Evolutionary conservation across 2,113 vertebrate species (phyloP).

Genomic region (Epinephelus cyanopodus): DNA sequence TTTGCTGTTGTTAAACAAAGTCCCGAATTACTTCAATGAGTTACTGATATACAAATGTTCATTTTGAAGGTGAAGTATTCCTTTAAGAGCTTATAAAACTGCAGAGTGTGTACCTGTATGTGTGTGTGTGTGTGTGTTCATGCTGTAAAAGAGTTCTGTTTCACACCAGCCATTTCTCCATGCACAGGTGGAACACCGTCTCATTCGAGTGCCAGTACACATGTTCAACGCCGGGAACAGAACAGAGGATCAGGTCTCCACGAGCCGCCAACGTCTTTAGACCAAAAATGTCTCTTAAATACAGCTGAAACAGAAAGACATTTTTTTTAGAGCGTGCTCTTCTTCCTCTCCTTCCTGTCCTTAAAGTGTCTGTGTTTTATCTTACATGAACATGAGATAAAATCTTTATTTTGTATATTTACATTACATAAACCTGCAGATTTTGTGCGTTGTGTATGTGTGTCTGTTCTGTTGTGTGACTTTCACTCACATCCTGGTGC

Average conservation of each 20-base stretch:
- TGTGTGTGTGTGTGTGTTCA: not conserved
- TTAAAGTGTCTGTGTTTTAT: too few species aligned
- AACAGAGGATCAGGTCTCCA: conserved; percentile 86
- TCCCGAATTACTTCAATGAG: too few species aligned
- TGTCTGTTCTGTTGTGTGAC: not conserved
- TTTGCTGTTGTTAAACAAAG: too few species aligned
- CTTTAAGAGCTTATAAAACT: conserved; percentile 12
- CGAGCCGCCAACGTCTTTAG: conserved; percentile 89
- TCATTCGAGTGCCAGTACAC: conserved; percentile 91
- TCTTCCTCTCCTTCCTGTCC: too few species aligned
- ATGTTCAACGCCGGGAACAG: conserved; percentile 85
- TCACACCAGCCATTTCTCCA: conserved; percentile 90
- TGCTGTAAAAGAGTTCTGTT: not conserved
- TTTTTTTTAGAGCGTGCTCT: not conserved
- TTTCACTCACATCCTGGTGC: conserved; percentile 86
- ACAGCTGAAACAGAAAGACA: conserved; percentile 74
- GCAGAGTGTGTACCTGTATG: not conserved
- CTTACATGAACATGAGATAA: not conserved
- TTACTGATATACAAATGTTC: too few species aligned
- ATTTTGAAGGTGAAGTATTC: too few species aligned
- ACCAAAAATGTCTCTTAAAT: conserved; percentile 87
- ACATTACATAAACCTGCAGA: too few species aligned
- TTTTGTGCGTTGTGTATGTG: not conserved
- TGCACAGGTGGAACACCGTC: conserved; percentile 88
- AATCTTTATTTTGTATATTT: not conserved